These are phyloP conservation scores for Copidosoma floridanum DNA, from an alignment of 1,140 invertebrate species.

Conservation along the genomic window DNA sequence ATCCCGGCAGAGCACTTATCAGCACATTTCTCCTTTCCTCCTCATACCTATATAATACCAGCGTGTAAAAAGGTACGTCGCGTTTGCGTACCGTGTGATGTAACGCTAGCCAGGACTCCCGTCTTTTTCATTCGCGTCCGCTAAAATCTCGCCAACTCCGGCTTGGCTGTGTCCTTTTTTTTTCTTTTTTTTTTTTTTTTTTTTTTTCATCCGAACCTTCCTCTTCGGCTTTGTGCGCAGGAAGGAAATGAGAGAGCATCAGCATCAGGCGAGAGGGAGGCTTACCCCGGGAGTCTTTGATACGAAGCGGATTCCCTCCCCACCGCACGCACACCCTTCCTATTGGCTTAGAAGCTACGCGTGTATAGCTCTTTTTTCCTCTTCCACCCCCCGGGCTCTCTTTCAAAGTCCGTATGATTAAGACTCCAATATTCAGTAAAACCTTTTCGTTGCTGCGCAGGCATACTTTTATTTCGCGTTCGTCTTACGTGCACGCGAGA, in stretches of 20 bases:
- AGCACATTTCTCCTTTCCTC: slow-evolving; percentile 10
- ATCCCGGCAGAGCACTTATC: no score
- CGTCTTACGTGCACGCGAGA: neutral
- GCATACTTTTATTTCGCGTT: neutral
- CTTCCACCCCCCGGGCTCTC: neutral
- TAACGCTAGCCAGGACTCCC: slow-evolving; percentile 3
- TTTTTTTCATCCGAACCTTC: no score
- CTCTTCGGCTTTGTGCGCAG: neutral
- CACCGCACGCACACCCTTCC: neutral
- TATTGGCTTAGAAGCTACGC: slow-evolving; percentile 22
- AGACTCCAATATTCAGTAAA: slow-evolving; percentile 28
- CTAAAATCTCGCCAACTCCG: slow-evolving; percentile 20
- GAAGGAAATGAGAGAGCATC: neutral
- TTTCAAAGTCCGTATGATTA: slow-evolving; percentile 29
- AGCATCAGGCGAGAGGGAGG: neutral
- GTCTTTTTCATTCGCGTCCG: slow-evolving; percentile 26
- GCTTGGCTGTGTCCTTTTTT: no score
- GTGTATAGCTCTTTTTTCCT: no score
- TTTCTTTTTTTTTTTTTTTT: no score
- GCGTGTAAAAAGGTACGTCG: no score
- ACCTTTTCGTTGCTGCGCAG: neutral
- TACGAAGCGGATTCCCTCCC: slow-evolving; percentile 15
- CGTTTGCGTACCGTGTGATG: slow-evolving; percentile 8
- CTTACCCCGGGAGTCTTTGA: slow-evolving; percentile 20
- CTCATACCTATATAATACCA: neutral